phyloP scores from a whole-genome alignment of 1,140 invertebrate species.

The Brachionus sp. region DNA sequence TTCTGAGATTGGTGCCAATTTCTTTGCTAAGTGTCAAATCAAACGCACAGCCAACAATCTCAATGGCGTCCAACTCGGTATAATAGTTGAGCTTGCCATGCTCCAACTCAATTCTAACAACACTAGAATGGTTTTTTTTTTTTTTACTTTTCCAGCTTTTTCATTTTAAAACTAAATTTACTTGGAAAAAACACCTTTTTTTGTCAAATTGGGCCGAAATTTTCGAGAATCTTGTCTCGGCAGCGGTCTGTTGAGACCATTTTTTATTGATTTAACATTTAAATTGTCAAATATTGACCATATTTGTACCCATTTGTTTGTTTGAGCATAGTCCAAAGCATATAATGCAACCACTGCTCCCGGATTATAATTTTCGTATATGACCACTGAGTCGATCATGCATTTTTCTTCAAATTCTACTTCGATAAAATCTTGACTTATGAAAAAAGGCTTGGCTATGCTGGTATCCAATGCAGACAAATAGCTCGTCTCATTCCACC shows the following conservation, averaged over 20 bases:
- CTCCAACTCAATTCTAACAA: conserved; percentile 77
- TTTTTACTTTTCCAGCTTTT: neutral
- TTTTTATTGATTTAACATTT: conserved; percentile 65
- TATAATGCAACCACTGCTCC: conserved; percentile 78
- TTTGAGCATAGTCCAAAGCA: conserved; percentile 61
- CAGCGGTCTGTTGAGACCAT: neutral
- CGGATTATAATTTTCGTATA: conserved; percentile 86
- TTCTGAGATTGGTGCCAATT: neutral
- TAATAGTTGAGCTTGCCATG: conserved; percentile 75
- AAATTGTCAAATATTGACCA: conserved; percentile 70
- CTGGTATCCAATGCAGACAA: conserved; percentile 65
- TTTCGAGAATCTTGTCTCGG: neutral
- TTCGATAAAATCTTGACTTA: conserved; percentile 75
- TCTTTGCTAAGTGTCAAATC: neutral
- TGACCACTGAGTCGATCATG: conserved; percentile 70
- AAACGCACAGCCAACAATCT: conserved; percentile 65
- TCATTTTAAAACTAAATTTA: neutral
- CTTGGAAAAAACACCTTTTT: neutral
- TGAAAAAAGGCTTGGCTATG: conserved; percentile 67
- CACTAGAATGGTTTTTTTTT: conserved; percentile 60
- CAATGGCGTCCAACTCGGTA: conserved; percentile 79
- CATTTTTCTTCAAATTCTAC: conserved; percentile 69
- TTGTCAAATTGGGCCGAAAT: neutral
- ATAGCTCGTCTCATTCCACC: conserved; percentile 78
- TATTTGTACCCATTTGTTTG: conserved; percentile 67